Evolutionary conservation across 2,888 invertebrate genomes (phyloP), one percentile per base, ranked within the genome.

Genomic region (Capitulum mitella): DNA sequence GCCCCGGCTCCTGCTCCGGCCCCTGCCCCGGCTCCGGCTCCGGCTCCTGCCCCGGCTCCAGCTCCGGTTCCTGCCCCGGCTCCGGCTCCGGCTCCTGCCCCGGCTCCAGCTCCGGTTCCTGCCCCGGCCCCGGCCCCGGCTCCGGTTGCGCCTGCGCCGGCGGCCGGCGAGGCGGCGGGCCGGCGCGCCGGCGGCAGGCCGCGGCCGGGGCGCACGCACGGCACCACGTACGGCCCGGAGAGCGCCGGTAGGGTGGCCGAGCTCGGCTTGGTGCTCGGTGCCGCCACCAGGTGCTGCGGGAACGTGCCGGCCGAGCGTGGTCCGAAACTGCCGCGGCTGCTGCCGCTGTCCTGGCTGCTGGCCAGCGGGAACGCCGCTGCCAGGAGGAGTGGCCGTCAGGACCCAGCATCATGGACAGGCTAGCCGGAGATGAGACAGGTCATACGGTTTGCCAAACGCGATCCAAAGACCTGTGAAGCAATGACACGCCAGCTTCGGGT

Each of bases 221-320:
- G 61, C n/a, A 70, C 64, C 29, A 29, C 34, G 78, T 48, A 78
- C 32, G 64, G 22, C 12, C 32, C 54, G 34, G 70, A 74, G 78
- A 46, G 32, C 26, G 78, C 70, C 26, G 46, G 70, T 3, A 51
- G 70, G 19, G 37, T 48, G 74, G 74, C 51, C 26, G 70, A 54
- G 54, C 26, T 76, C 48, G 74, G 78, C 32, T 58, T 78, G 78
- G 29, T 37, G 32, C 75, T 40, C 8, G 78, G 74, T 10, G 51
- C 26, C 1, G 70, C n/a, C 26, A 74, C 34, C 34, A 78, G 34
- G 26, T 78, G 37, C 40, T 61, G 54, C 26, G 48, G 77, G 34
- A 77, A 77, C 22, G 51, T 77, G 48, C 77, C 77, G 48, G 51
- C 77, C 22, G 77, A 37, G 37, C 51, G 77, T 6, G 54, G 54